A percentile compares a stretch with the other conserved stretches of the same genome.
Conservation (phyloP, 2,797 vertebrate species). For the Sebastes diaconus region DNA sequence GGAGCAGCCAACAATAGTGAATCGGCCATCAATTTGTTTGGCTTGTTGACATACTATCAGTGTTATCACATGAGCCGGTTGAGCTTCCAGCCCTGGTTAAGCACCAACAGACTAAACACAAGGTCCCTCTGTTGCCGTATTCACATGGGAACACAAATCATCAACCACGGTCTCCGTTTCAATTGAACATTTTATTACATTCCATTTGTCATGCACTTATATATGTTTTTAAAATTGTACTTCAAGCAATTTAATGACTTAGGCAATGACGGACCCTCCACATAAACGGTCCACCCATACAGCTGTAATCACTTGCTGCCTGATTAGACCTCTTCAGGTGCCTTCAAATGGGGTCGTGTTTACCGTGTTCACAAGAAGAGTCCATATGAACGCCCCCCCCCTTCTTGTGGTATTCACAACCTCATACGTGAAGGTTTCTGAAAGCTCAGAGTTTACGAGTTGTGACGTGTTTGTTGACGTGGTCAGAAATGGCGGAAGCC, state of each 20-base stretch:
- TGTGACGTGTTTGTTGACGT: no score
- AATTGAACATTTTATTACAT: background rate
- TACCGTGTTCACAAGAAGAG: no score
- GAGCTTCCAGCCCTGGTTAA: background rate
- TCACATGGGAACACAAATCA: background rate
- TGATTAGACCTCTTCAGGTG: background rate
- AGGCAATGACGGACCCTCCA: background rate
- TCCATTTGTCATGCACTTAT: background rate
- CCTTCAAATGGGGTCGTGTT: no score
- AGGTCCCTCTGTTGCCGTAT: background rate
- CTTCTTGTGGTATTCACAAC: no score
- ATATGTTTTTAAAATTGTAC: background rate
- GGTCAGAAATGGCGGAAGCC: no score
- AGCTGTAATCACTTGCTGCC: background rate
- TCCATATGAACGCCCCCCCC: no score
- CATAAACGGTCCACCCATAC: background rate
- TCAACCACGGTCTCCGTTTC: background rate
- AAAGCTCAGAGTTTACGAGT: no score
- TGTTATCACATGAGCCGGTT: slow-evolving; percentile 26
- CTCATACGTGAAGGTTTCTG: no score
- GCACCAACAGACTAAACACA: slow-evolving; percentile 3
- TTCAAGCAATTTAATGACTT: background rate
- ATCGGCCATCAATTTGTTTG: slow-evolving; percentile 13
- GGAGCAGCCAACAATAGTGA: slow-evolving; percentile 40
- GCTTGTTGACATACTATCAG: slow-evolving; percentile 24